Base-by-base conservation (phyloP, 2,888 invertebrate species). In the Seira sanloemensis region DNA sequence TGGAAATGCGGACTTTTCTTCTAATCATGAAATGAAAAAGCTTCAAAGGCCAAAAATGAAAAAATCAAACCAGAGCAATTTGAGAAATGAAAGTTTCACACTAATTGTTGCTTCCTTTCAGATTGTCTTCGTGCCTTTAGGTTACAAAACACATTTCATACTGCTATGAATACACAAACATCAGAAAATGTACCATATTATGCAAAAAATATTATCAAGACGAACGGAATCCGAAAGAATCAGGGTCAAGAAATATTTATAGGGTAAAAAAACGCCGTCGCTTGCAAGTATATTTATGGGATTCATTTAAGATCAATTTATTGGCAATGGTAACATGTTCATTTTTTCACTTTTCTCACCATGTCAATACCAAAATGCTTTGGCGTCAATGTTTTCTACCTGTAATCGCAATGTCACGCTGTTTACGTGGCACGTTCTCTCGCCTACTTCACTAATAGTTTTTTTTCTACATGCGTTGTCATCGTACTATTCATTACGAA, bases 361-460 rank as follows among this genome's bases (percentile, higher is more conserved):
- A 37, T 37, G 23, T 4, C 62, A 62, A 12, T 62, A 62, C 2
- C 62, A 62, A 62, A 62, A 62, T 2, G n/a, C 62, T 62, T 16
- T 21, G 4, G 23, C 21, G 21, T 62, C 21, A 62, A 50, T 50
- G 2, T 18, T 18, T 7, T 7, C 50, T n/a, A 50, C 37, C 12
- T 50, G 21, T 62, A 62, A 69, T 27, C 37, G 65, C 71, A 81
- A 71, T 81, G 81, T 81, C 81, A 81, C 71, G 75, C 75, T 75
- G 81, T 74, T 80, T 74, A 62, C 16, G 1, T 23, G 16, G 24
- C 46, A 67, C 58, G 54, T 27, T 69, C 77, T 77, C 68, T 62
- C 62, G 62, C 62, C 62, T 62, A 69, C 27, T 76, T 62, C 27
- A 18, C 24, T 25, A 46, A 68, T 68, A 46, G 16, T n/a, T 77